phyloP scores from a whole-genome alignment of 2,797 vertebrate genomes.

The Pelodytes ibericus region DNA sequence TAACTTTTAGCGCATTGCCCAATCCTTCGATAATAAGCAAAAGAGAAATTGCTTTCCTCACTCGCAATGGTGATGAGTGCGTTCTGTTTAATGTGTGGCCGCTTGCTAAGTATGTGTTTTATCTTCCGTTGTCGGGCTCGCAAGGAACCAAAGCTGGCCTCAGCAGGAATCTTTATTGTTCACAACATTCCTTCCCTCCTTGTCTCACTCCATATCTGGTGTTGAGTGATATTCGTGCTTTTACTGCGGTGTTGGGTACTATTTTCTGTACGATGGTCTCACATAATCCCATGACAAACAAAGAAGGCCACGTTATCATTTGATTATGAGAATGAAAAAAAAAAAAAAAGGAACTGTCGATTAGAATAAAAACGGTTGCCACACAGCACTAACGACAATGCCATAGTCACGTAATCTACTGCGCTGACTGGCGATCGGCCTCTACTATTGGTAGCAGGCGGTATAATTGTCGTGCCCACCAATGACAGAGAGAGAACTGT shows the following conservation, averaged over 20 bases:
- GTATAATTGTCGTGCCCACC: too few species aligned
- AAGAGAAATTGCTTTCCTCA: constrained; percentile 24
- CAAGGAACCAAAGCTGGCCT: constrained; percentile 18
- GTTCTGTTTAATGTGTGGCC: constrained; percentile 28
- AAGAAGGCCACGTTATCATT: too few species aligned
- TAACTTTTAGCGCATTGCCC: constrained; percentile 10
- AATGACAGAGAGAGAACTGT: too few species aligned
- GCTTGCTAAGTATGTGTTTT: constrained; percentile 42
- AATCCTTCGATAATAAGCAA: constrained; percentile 25
- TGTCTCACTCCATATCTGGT: not conserved
- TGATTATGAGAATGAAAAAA: too few species aligned
- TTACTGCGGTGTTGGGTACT: not conserved
- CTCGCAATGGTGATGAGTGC: constrained; percentile 26
- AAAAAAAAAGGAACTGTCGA: too few species aligned
- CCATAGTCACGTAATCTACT: too few species aligned
- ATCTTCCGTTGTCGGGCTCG: constrained; percentile 32
- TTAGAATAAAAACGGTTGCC: too few species aligned
- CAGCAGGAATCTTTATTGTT: constrained; percentile 41
- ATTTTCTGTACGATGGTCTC: constrained; percentile 2
- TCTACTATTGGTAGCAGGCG: too few species aligned
- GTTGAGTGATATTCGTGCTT: constrained; percentile 4
- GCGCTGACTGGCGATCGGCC: too few species aligned
- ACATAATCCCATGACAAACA: constrained; percentile 14
- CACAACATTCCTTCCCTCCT: constrained; percentile 38
- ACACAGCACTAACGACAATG: too few species aligned